Evolutionary conservation across 2,113 vertebrate genomes (phyloP).

Genomic region (Cynopterus brachyotis): DNA sequence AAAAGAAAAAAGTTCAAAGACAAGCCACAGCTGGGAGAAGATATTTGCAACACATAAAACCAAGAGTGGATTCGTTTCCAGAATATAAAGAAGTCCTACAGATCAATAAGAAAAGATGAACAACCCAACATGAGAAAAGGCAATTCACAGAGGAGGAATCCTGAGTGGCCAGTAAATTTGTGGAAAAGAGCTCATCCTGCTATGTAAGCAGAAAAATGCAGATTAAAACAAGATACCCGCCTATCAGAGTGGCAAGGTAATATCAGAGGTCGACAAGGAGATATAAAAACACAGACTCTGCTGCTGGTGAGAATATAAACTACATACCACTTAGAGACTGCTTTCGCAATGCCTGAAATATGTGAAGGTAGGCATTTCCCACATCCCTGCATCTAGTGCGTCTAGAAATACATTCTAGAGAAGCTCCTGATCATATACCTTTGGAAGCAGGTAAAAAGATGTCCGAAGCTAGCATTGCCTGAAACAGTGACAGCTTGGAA

Average conservation of each 20-base stretch:
- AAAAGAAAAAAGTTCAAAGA: conserved; percentile 63
- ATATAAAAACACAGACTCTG: not conserved
- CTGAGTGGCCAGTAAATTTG: not conserved
- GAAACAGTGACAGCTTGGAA: not conserved
- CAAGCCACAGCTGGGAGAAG: conserved; percentile 42
- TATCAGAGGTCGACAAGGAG: not conserved
- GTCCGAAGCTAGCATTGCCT: not conserved
- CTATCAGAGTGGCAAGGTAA: not conserved
- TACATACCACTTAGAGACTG: not conserved
- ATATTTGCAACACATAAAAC: conserved; percentile 53
- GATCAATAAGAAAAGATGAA: conserved; percentile 66
- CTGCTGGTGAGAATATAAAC: not conserved
- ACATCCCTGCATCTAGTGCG: not conserved
- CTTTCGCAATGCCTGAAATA: not conserved
- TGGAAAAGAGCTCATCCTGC: not conserved
- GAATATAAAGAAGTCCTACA: conserved; percentile 61
- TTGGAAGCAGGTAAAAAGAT: not conserved
- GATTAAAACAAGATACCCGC: not conserved
- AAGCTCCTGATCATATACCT: not conserved
- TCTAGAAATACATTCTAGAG: not conserved
- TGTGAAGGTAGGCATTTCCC: not conserved
- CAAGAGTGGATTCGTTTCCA: not conserved
- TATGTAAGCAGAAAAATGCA: conserved; percentile 52
- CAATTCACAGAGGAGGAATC: conserved; percentile 8
- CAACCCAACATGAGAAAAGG: not conserved